Evolutionary conservation across 2,888 invertebrate species (phyloP).

Genomic region (Didymodactylos carnosus): DNA sequence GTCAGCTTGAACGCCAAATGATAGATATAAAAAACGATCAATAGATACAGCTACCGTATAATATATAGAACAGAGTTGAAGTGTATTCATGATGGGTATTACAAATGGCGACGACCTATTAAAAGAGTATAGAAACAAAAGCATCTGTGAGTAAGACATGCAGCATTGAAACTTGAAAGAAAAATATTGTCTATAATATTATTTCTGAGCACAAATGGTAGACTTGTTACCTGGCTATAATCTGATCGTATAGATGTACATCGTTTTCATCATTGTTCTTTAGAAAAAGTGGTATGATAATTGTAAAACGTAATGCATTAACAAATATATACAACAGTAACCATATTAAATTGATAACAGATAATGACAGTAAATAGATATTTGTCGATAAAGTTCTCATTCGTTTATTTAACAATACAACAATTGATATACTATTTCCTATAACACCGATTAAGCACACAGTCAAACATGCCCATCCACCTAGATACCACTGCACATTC

Average conservation of each 20-base stretch:
- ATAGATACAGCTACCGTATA: slow-evolving; percentile 10
- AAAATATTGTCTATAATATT: no score
- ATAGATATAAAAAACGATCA: slow-evolving; percentile 9
- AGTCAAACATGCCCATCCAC: background rate
- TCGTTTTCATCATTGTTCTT: background rate
- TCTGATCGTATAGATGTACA: background rate
- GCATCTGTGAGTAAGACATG: no score
- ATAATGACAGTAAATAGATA: background rate
- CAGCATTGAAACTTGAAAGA: no score
- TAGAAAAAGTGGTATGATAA: background rate
- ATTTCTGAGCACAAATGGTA: no score
- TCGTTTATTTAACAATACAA: background rate
- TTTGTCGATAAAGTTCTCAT: background rate
- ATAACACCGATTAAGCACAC: background rate
- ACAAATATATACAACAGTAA: background rate
- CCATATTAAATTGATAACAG: background rate
- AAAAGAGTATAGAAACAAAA: no score
- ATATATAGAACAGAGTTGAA: slow-evolving; percentile 10
- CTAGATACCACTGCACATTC: background rate
- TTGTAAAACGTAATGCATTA: background rate
- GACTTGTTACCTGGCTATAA: background rate
- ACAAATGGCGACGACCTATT: slow-evolving; percentile 1
- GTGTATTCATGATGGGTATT: slow-evolving; percentile 10
- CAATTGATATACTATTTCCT: background rate
- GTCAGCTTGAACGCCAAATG: background rate